These are phyloP conservation scores for Ailurus styani DNA, from an alignment of 2,113 vertebrate genomes.

Conservation along the genomic window DNA sequence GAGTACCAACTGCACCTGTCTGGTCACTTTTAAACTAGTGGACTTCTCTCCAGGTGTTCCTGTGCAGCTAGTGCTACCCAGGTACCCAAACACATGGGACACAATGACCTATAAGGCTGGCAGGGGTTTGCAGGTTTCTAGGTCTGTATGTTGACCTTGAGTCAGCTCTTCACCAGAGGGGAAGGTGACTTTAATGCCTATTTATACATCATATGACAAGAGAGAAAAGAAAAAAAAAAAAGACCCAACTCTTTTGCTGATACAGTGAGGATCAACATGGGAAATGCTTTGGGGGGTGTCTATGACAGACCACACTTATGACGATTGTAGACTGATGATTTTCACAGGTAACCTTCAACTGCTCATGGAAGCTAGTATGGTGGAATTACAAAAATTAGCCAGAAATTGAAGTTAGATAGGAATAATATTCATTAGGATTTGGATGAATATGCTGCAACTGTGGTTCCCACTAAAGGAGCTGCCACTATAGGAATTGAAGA, in stretches of 20 bases:
- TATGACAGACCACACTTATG: conserved; percentile 92
- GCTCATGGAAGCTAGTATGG: conserved; percentile 94
- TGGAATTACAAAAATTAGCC: conserved; percentile 97
- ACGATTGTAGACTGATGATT: conserved; percentile 94
- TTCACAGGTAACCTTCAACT: conserved; percentile 90
- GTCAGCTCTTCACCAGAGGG: conserved; percentile 88
- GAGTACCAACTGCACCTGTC: conserved; percentile 92
- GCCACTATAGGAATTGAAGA: conserved; percentile 88
- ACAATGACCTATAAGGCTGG: conserved; percentile 96
- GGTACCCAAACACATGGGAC: conserved; percentile 91
- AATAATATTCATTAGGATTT: conserved; percentile 87
- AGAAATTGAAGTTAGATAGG: conserved; percentile 94
- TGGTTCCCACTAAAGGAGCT: conserved; percentile 88
- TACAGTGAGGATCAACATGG: conserved; percentile 87
- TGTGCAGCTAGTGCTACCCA: conserved; percentile 90
- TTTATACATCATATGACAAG: conserved; percentile 86
- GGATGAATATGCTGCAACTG: conserved; percentile 88
- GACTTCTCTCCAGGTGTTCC: conserved; percentile 90
- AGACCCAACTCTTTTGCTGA: conserved; percentile 85
- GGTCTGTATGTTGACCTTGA: conserved; percentile 85
- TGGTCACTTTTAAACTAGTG: conserved; percentile 94
- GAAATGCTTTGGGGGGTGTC: conserved; percentile 88
- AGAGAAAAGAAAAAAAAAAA: conserved; percentile 80
- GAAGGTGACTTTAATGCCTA: conserved; percentile 92
- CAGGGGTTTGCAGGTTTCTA: conserved; percentile 87